Percentiles rank a stretch among this genome's conserved stretches.
phyloP scores from a whole-genome alignment of 1,140 invertebrate species.

The Philopotamus ludificatus region DNA sequence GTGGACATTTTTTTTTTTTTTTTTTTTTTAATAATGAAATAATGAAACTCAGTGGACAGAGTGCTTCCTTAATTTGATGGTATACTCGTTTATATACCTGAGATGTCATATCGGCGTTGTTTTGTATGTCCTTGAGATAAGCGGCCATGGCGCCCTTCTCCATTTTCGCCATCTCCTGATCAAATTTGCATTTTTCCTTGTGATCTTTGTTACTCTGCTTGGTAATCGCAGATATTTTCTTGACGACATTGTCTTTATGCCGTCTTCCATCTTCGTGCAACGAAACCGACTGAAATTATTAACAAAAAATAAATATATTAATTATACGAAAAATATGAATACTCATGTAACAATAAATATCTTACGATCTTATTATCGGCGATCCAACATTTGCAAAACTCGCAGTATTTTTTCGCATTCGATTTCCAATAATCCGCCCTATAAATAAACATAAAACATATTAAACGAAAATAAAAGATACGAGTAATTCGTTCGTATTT shows the following conservation, averaged over 20 bases:
- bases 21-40: background rate
- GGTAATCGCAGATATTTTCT: conserved; percentile 79
- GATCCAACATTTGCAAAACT: conserved; percentile 98
- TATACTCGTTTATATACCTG: conserved; percentile 45
- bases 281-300: conserved; percentile 76
- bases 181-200: conserved; percentile 73
- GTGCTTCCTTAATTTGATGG: background rate
- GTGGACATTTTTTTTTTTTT: background rate
- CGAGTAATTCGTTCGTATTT: background rate
- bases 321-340: conserved; percentile 1
- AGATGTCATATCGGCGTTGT: conserved; percentile 72
- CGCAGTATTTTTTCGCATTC: conserved; percentile 91
- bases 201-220: conserved; percentile 79
- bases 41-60: background rate
- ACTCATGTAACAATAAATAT: conserved; percentile 25
- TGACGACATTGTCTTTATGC: conserved; percentile 92
- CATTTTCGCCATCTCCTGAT: conserved; percentile 83
- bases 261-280: conserved; percentile 93
- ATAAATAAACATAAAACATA: conserved; percentile 33
- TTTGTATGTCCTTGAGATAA: conserved; percentile 75
- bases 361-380: conserved; percentile 94
- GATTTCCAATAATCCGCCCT: conserved; percentile 98
- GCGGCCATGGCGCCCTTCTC: conserved; percentile 83
- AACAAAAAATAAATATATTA: background rate
- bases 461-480: background rate